Percentiles rank a stretch among this genome's conserved stretches.
These are phyloP conservation scores for Chloroclysta siterata DNA, from an alignment of 2,888 invertebrate species.

Conservation along the genomic window DNA sequence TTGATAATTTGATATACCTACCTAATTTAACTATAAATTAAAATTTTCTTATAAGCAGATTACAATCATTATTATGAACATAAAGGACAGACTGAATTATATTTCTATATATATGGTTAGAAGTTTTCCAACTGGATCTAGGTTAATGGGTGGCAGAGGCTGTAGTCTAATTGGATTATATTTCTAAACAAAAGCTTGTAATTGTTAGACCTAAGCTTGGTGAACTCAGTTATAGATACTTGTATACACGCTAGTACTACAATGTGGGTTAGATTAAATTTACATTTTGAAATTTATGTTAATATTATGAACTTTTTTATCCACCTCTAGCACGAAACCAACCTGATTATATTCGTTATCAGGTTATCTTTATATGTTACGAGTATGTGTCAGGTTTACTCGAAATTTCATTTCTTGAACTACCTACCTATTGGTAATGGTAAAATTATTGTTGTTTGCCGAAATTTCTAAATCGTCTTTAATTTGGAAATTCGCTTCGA, in stretches of 20 bases:
- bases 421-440: too few relatives aligned
- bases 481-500: background rate
- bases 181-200: constrained; percentile 14
- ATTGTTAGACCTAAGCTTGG: constrained; percentile 1
- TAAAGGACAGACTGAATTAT: too few relatives aligned
- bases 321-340: background rate
- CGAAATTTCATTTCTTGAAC: too few relatives aligned
- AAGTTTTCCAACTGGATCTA: constrained; percentile 11
- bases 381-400: too few relatives aligned
- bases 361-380: too few relatives aligned
- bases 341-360: background rate
- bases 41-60: too few relatives aligned
- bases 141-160: constrained; percentile 17
- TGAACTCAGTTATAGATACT: background rate
- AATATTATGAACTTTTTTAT: background rate
- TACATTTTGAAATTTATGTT: background rate
- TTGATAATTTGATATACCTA: too few relatives aligned
- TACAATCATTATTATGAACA: too few relatives aligned
- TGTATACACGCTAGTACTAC: background rate
- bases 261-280: background rate
- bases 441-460: background rate
- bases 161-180: constrained; percentile 16
- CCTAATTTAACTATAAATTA: too few relatives aligned
- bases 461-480: background rate
- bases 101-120: too few relatives aligned